A percentile compares a stretch with the other conserved stretches of the same genome.
These are phyloP conservation scores for Danio albolineatus DNA, from an alignment of 2,797 vertebrate genomes.

Conservation along the genomic window DNA sequence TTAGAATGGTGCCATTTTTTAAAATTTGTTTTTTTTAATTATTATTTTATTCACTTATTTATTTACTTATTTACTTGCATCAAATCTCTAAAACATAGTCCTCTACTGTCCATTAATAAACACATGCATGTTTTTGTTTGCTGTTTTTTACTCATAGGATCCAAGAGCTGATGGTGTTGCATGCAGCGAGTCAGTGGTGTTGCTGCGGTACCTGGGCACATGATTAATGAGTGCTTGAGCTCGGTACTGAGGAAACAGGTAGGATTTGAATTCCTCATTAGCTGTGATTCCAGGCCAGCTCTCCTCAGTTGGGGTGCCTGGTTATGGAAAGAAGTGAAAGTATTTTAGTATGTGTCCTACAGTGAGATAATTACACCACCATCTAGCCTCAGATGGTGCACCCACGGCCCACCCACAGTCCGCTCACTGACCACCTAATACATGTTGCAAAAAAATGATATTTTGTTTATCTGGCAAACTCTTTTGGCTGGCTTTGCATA, in stretches of 20 bases:
- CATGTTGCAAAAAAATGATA: neutral
- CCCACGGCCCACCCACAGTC: neutral
- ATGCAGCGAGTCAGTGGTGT: neutral
- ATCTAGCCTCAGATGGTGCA: neutral
- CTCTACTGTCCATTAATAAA: too few relatives aligned
- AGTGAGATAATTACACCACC: constrained; percentile 24
- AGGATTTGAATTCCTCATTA: constrained; percentile 81
- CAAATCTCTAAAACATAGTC: too few relatives aligned
- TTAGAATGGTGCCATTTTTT: too few relatives aligned
- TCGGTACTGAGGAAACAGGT: constrained; percentile 81
- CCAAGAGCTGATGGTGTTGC: too few relatives aligned
- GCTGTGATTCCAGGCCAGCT: constrained; percentile 77
- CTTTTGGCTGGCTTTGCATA: neutral
- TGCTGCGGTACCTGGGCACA: constrained; percentile 78
- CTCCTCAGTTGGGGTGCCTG: constrained; percentile 82
- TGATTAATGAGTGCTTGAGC: constrained; percentile 83
- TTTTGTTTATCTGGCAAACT: constrained; percentile 24
- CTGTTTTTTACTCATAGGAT: too few relatives aligned
- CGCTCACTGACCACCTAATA: constrained; percentile 2
- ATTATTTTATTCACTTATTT: too few relatives aligned
- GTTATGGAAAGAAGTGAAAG: neutral
- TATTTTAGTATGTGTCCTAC: constrained; percentile 14
- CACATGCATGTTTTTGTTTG: too few relatives aligned
- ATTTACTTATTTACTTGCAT: too few relatives aligned
- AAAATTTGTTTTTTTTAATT: too few relatives aligned